Evolutionary conservation across 2,888 invertebrate genomes (phyloP).

Genomic region (Melieria omissa): DNA sequence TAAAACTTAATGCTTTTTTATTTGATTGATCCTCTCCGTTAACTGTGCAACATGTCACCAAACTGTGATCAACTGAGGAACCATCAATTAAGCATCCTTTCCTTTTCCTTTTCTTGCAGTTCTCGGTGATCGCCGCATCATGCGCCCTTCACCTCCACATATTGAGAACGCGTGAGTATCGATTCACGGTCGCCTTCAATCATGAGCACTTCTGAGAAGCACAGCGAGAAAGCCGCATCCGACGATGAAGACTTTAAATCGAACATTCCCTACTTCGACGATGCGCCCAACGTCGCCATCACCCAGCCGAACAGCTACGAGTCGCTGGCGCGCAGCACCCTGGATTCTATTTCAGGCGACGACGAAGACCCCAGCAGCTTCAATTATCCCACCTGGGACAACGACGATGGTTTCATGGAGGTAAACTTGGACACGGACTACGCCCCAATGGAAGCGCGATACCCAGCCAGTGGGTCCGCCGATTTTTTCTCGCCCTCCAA

Average conservation of each 20-base stretch:
- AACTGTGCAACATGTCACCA: no score
- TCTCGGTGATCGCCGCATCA: no score
- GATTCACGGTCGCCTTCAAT: background rate
- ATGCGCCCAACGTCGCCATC: conserved; percentile 13
- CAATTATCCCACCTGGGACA: conserved; percentile 24
- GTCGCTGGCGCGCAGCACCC: conserved; percentile 9
- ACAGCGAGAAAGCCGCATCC: conserved; percentile 32
- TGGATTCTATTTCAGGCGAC: background rate
- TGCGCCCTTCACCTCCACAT: no score
- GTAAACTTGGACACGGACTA: conserved; percentile 51
- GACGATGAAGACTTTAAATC: conserved; percentile 53
- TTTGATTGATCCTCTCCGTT: no score
- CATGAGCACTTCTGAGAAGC: conserved; percentile 35
- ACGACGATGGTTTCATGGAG: conserved; percentile 49
- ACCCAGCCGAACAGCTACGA: conserved; percentile 3
- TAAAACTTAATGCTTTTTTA: no score
- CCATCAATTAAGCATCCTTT: no score
- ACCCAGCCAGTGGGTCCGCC: background rate
- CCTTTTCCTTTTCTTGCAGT: no score
- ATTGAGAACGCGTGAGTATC: background rate
- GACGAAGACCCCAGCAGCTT: conserved; percentile 1
- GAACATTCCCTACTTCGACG: conserved; percentile 56
- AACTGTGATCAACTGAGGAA: no score
- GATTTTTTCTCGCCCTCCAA: background rate
- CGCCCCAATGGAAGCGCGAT: conserved; percentile 8